Base-by-base conservation (phyloP, 92 coral and sea anemone species). In the Actinostola sp. region DNA sequence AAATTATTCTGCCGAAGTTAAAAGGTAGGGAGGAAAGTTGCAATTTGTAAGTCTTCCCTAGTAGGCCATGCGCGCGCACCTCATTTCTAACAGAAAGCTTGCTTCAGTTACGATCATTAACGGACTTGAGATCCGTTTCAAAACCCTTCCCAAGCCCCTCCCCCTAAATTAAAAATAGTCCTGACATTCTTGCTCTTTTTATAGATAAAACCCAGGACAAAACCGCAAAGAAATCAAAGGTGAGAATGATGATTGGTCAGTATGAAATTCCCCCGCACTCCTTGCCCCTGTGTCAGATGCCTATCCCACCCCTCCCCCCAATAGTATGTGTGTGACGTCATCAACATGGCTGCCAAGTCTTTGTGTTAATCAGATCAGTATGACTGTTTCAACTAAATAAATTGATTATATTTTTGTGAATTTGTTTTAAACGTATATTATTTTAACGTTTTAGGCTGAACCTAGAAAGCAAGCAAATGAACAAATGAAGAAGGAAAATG, bases 21-120 rank as follows among this genome's bases (percentile, higher is more conserved):
- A 93, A 91, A 93, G 93, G 98, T 93, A 72, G 71, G 72, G 63
- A 14, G 25, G 9, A n/a, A n/a, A n/a, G n/a, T n/a, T n/a, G n/a
- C n/a, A n/a, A n/a, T n/a, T n/a, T n/a, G n/a, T n/a, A n/a, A n/a
- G n/a, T n/a, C n/a, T n/a, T n/a, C n/a, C n/a, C n/a, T n/a, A n/a
- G n/a, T 53, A 53, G 26, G 20, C 31, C 3, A 14, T n/a, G 3
- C 21, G 5, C 3, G 3, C 19, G 54, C 19, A 13, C 3, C 19
- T 48, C 21, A 7, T 39, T 39, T 39, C n/a, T n/a, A n/a, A n/a
- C n/a, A n/a, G n/a, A 39, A 39, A 39, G 45, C 7, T 39, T 39
- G 14, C 14, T 39, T 39, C 14, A 14, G 8, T 39, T 39, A n/a
- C n/a, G n/a, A n/a, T n/a, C n/a, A n/a, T n/a, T n/a, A n/a, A n/a